Base-by-base conservation (phyloP, 2,888 invertebrate genomes). In the Drosophila antonietae region DNA sequence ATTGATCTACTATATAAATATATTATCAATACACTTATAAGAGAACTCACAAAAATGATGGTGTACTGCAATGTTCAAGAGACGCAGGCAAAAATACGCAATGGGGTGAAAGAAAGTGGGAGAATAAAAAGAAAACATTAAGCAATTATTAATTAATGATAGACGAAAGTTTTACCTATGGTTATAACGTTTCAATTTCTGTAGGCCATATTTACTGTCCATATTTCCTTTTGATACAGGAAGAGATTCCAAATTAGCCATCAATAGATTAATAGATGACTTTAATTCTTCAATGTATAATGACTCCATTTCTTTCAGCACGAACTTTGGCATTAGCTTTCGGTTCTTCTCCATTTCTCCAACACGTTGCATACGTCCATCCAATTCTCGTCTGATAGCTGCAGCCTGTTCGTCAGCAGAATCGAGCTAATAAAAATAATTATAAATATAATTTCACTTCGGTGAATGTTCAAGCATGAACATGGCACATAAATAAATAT, bases 321-420 rank as follows among this genome's bases (percentile, higher is more conserved):
- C 98, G 94, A 99, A 99, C 94, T 98, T 98, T 85, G 99, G 99
- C 98, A 98, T 98, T 91, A 99, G 93, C 94, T 98, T 98, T 88
- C 98, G 96, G 93, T 98, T 98, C 95, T 96, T 97, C 93, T 98
- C 98, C 97, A 99, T 98, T 94, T 99, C 98, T 81, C 97, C 96
- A 73, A 98, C 97, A 93, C 97, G 96, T 93, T 99, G 98, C 95
- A 99, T 96, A 93, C 99, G 95, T 78, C 99, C 98, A 93, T 99
- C 99, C 82, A 99, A 94, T 94, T 99, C 99, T 93, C 99, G 95
- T 93, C 99, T 95, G 88, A 99, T 99, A 62, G 99, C 99, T 52
- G 99, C 99, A 75, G 99, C 99, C 94, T 99, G 99, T 93, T 99
- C 99, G 93, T 99, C 99, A 67, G 98, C 98, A 90, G 99, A 99